Conservation (phyloP, 2,113 vertebrate genomes). For the Pandion haliaetus region DNA sequence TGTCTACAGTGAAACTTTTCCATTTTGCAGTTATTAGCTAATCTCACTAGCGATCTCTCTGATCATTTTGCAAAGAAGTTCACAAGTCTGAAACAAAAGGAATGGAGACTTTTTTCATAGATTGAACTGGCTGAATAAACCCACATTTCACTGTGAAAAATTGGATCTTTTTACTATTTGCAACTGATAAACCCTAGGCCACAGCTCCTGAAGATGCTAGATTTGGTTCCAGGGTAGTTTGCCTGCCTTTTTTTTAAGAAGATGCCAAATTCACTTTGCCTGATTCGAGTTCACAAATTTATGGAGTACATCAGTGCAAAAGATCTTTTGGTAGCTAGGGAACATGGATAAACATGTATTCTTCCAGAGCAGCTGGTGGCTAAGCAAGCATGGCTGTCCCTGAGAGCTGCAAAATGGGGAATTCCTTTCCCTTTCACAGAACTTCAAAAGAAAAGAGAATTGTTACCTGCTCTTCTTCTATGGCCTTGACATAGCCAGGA, state of each 20-base stretch:
- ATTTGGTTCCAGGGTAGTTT: not conserved
- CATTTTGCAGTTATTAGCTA: constrained; percentile 60
- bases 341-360: not conserved
- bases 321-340: not conserved
- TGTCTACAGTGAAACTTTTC: constrained; percentile 63
- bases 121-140: not conserved
- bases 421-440: not conserved
- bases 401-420: not conserved
- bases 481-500: not conserved
- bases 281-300: not conserved
- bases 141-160: not conserved
- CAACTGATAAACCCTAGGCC: not conserved
- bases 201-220: not conserved
- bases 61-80: constrained; percentile 60
- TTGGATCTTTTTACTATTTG: not conserved
- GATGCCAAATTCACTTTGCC: not conserved
- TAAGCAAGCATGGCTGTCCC: not conserved
- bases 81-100: constrained; percentile 50
- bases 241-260: not conserved
- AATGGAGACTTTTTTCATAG: not conserved
- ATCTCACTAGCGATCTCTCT: constrained; percentile 47
- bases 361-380: not conserved
- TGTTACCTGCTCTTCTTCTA: not conserved
- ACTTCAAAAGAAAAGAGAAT: not conserved
- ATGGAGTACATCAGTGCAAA: not conserved